Evolutionary conservation across 2,888 invertebrate genomes (phyloP).

Genomic region (Rhopalosiphum nymphaeae): DNA sequence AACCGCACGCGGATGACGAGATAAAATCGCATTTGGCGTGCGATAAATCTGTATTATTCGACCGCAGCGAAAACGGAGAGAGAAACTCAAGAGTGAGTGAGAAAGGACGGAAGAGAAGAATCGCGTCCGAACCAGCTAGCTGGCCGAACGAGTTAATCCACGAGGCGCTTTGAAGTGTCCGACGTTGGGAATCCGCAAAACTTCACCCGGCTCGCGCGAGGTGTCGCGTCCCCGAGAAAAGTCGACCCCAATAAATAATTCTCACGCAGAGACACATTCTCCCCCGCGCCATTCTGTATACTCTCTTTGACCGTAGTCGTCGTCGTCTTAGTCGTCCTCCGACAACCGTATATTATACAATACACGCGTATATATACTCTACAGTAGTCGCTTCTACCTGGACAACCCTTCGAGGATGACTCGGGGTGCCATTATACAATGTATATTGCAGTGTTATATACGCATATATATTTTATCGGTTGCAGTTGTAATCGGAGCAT

Average conservation of each 20-base stretch:
- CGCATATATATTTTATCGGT: background rate
- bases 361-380: background rate
- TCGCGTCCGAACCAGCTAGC: background rate
- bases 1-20: constrained; percentile 51
- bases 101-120: background rate
- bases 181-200: constrained; percentile 64
- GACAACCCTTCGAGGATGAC: background rate
- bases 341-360: background rate
- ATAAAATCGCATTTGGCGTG: constrained; percentile 64
- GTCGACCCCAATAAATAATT: constrained; percentile 63
- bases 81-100: background rate
- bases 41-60: constrained; percentile 65
- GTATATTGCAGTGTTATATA: background rate
- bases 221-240: constrained; percentile 46
- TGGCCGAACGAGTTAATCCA: constrained; percentile 62
- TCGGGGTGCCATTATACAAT: background rate
- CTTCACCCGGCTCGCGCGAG: constrained; percentile 27
- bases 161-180: constrained; percentile 60
- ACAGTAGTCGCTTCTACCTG: background rate
- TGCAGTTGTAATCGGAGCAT: background rate
- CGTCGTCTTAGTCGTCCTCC: constrained; percentile 7
- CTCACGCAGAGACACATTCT: background rate
- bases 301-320: background rate
- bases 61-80: background rate
- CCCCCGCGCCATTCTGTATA: background rate